Conservation (phyloP, 1,140 invertebrate species). For the Hormaphis cornu region DNA sequence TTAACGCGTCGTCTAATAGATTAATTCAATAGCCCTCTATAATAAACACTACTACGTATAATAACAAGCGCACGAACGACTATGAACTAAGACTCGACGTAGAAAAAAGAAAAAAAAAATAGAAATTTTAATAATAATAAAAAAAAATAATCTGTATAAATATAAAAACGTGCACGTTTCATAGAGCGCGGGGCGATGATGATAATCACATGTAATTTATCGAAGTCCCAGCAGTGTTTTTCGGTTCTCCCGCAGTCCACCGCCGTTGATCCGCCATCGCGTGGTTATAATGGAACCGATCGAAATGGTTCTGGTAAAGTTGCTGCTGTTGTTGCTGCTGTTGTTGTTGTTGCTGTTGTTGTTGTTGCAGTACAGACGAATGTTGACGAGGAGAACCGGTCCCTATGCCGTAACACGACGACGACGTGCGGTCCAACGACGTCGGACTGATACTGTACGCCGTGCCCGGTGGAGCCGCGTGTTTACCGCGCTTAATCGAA, state of each 20-base stretch:
- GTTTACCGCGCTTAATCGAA: constrained; percentile 44
- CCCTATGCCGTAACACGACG: background rate
- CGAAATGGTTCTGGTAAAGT: too few species aligned
- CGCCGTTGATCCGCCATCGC: background rate
- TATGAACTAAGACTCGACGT: too few species aligned
- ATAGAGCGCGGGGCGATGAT: too few species aligned
- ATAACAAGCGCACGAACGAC: background rate
- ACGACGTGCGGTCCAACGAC: constrained; percentile 9
- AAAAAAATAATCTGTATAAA: too few species aligned
- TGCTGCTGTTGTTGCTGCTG: background rate
- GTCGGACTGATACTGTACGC: constrained; percentile 30
- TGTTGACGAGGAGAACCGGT: background rate
- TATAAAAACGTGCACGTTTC: too few species aligned
- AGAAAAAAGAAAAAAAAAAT: too few species aligned
- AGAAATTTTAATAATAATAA: too few species aligned
- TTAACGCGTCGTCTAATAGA: too few species aligned
- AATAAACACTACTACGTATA: background rate
- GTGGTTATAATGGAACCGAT: background rate
- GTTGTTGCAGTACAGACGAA: background rate
- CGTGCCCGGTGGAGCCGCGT: constrained; percentile 29
- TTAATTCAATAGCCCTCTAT: too few species aligned
- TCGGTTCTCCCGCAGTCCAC: background rate
- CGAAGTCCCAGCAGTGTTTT: background rate
- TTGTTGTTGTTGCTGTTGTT: background rate
- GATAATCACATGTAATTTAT: background rate